phyloP scores from a whole-genome alignment of 2,797 vertebrate species.

The Sciurus carolinensis region DNA sequence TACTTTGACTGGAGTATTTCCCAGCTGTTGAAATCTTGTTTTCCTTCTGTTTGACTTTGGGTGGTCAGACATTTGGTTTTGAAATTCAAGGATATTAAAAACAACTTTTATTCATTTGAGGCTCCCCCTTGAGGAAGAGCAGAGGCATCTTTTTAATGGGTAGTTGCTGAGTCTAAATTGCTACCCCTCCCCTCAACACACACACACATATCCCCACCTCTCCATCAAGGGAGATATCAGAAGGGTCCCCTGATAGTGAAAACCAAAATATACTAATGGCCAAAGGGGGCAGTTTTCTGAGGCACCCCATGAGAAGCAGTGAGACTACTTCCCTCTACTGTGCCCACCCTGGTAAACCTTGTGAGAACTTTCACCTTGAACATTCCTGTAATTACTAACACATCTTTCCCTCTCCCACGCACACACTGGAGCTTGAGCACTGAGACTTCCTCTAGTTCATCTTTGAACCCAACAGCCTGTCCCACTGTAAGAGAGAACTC shows the following conservation, averaged over 20 bases:
- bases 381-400: background rate
- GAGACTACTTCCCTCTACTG: background rate
- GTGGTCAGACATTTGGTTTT: background rate
- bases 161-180: background rate
- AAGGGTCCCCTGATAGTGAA: background rate
- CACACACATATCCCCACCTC: accelerated
- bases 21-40: background rate
- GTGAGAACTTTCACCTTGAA: background rate
- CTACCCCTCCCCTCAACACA: background rate
- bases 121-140: background rate
- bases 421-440: background rate
- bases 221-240: background rate
- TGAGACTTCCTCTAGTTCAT: background rate
- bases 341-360: accelerated
- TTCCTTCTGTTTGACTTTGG: slow-evolving; percentile 35
- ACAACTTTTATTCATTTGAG: background rate
- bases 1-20: slow-evolving; percentile 40
- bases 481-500: background rate
- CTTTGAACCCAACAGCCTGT: background rate
- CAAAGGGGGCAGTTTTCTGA: background rate
- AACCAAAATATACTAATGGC: background rate
- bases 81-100: background rate
- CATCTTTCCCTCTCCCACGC: background rate
- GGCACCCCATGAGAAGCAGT: background rate
- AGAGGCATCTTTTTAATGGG: background rate